Base-by-base conservation (phyloP, 2,113 vertebrate genomes). In the Ptilonorhynchus violaceus region DNA sequence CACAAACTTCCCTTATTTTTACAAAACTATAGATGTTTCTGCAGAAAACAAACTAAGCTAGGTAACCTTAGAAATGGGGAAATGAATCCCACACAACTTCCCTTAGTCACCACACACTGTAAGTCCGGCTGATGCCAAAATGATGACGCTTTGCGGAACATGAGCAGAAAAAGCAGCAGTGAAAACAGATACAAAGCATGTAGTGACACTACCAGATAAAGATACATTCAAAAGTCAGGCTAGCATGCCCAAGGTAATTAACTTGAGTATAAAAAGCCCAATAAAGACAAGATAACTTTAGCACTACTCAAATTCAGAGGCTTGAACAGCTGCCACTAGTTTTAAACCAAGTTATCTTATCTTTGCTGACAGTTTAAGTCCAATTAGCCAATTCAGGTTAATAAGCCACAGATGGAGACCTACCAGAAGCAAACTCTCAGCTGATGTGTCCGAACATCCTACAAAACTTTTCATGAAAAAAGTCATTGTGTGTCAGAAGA, bases 21-120 rank as follows among this genome's bases (percentile, higher is more conserved):
- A 70, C 52, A 81, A 18, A 89, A 49, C 60, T 66, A n/a, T 23
- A 84, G 41, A 35, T 35, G 21, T 41, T 89, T 85, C 92, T 92
- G 68, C 47, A 84, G 88, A 92, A 93, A 89, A 87, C 44, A 92
- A 79, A 67, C 44, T 30, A 62, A 92, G 37, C 60, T 50, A 88
- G 94, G 91, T 47, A 69, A 91, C 91, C 93, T 95, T 67, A 93
- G 80, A 91, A 92, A 93, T 28, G 30, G 76, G 90, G 80, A 96
- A 96, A 44, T 77, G 72, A 93, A 96, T 92, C 94, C 86, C 90
- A 93, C 96, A 92, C 59, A 95, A 84, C 80, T 94, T 95, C 92
- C 83, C 88, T 87, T 93, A 93, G 76, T 87, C 89, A 96, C 87
- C 66, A 95, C 56, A 78, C 11, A 5, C 77, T 85, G 18, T 64